Conservation (phyloP, 2,888 invertebrate genomes). For the Drosophila colorata region DNA sequence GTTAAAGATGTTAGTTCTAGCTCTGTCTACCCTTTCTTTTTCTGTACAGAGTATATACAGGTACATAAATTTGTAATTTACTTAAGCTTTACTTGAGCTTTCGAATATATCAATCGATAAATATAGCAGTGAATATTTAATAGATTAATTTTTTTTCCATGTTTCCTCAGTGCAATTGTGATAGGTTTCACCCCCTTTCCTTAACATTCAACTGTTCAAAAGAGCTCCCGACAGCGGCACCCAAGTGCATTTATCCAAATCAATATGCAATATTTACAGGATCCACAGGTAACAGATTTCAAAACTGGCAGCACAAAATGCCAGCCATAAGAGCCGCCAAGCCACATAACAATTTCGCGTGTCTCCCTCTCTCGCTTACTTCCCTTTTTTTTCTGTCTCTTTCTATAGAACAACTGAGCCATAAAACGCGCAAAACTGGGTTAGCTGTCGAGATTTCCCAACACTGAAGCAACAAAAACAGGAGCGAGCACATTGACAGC, state of each 20-base stretch:
- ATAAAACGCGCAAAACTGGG: slow-evolving; percentile 72
- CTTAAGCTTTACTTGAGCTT: no score
- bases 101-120: no score
- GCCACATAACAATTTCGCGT: slow-evolving; percentile 36
- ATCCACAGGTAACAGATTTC: slow-evolving; percentile 48
- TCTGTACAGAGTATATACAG: no score
- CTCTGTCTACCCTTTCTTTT: no score
- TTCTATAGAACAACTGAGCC: slow-evolving; percentile 31
- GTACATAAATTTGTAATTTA: no score
- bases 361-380: slow-evolving; percentile 8
- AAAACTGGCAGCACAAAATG: slow-evolving; percentile 38
- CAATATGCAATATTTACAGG: slow-evolving; percentile 57
- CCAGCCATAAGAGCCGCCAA: slow-evolving; percentile 57
- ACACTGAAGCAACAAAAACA: slow-evolving; percentile 23
- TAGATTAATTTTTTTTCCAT: no score
- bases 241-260: slow-evolving; percentile 39
- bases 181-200: not conserved
- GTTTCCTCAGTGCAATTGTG: not conserved
- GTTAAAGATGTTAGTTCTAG: no score
- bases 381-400: slow-evolving; percentile 2
- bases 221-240: slow-evolving; percentile 18
- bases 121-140: no score
- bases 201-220: not conserved
- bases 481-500: slow-evolving; percentile 36
- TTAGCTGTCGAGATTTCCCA: slow-evolving; percentile 69